These are phyloP conservation scores for Polyommatus iphigenia DNA, from an alignment of 2,888 invertebrate genomes.

Conservation along the genomic window DNA sequence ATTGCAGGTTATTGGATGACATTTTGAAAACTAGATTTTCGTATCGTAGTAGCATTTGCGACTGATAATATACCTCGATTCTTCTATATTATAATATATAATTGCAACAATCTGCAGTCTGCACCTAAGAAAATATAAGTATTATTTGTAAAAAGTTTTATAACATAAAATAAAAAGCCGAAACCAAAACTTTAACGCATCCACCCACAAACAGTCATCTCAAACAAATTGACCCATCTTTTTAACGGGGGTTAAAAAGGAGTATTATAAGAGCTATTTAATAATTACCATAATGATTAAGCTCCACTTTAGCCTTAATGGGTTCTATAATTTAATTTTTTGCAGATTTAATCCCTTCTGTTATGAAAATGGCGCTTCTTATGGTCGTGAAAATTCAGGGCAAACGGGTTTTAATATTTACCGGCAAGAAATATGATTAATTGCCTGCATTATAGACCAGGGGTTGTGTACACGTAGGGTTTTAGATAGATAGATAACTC, in stretches of 20 bases:
- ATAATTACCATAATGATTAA: neutral
- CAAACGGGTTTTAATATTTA: constrained; percentile 3
- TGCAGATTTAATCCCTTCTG: neutral
- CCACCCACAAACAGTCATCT: no score
- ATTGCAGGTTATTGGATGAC: neutral
- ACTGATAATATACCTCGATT: no score
- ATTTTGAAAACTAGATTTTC: neutral
- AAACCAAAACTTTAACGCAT: neutral
- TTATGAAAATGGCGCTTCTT: constrained; percentile 8
- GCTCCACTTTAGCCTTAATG: neutral
- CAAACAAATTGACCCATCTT: neutral
- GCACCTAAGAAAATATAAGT: no score
- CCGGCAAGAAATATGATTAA: constrained; percentile 11
- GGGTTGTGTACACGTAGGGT: neutral
- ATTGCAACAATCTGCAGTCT: no score
- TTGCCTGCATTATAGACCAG: neutral
- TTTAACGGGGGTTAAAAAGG: neutral
- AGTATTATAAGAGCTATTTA: neutral
- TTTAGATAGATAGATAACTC: no score
- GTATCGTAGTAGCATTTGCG: neutral
- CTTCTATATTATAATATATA: no score
- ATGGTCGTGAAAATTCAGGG: constrained; percentile 4
- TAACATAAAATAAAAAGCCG: no score
- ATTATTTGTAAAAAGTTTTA: no score
- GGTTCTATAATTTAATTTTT: constrained; percentile 12